phyloP scores from a whole-genome alignment of 2,888 invertebrate genomes.

The Limnephilus lunatus region DNA sequence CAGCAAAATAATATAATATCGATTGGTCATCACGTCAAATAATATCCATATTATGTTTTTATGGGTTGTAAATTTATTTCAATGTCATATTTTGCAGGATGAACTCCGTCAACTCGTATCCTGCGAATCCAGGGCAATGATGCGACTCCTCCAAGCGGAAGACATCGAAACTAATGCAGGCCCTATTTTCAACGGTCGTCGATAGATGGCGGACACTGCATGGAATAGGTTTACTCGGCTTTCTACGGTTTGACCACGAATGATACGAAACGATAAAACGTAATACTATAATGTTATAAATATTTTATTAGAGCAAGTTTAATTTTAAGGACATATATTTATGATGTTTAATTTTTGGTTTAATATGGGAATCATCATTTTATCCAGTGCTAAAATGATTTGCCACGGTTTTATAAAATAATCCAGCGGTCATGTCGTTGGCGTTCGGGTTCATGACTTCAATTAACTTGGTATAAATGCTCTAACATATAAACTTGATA shows the following conservation, averaged over 20 bases:
- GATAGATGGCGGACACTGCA: conserved; percentile 56
- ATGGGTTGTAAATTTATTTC: neutral
- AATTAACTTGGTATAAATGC: too few species aligned
- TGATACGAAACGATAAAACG: neutral
- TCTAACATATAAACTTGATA: too few species aligned
- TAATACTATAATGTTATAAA: neutral
- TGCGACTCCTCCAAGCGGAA: conserved; percentile 55
- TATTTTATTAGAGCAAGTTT: neutral
- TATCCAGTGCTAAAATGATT: too few species aligned
- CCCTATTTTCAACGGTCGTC: conserved; percentile 56
- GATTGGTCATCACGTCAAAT: neutral
- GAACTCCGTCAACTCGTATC: conserved; percentile 68
- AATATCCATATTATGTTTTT: neutral
- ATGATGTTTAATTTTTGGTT: neutral
- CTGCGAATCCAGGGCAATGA: conserved; percentile 67
- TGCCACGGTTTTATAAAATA: too few species aligned
- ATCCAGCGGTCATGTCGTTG: too few species aligned
- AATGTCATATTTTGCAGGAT: conserved; percentile 66
- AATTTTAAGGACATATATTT: neutral
- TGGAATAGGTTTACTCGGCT: neutral
- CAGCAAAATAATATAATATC: neutral
- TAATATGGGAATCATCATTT: neutral
- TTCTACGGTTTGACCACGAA: neutral
- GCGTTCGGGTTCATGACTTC: too few species aligned
- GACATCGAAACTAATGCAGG: conserved; percentile 55